phyloP scores from a whole-genome alignment of 2,113 vertebrate genomes.

The Trogon melanurus region DNA sequence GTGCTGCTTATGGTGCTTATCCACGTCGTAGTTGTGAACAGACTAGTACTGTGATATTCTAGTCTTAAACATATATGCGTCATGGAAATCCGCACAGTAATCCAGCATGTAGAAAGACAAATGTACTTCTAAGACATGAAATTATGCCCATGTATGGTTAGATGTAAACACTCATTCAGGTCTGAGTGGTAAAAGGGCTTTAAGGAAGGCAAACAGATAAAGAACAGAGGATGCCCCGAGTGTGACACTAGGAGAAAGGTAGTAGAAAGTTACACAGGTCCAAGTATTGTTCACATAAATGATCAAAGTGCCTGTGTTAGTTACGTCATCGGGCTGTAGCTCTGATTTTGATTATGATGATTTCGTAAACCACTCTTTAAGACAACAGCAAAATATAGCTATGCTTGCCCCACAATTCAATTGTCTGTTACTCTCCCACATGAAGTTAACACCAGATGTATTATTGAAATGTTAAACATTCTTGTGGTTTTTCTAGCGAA shows the following conservation, averaged over 20 bases:
- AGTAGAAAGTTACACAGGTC: not conserved
- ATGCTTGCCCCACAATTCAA: not conserved
- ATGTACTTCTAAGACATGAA: not conserved
- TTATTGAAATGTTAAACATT: not conserved
- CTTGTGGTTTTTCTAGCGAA: not conserved
- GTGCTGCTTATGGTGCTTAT: not conserved
- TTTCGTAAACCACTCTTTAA: not conserved
- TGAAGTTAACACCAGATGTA: not conserved
- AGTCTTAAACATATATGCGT: not conserved
- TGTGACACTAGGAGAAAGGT: not conserved
- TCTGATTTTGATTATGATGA: not conserved
- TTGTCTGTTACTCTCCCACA: not conserved
- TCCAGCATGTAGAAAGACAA: not conserved
- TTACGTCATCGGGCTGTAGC: not conserved
- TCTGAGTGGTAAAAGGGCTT: not conserved
- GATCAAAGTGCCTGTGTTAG: not conserved
- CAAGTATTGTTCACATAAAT: not conserved
- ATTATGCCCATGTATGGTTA: not conserved
- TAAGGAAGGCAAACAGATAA: not conserved
- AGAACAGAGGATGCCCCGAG: not conserved
- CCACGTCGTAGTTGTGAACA: not conserved
- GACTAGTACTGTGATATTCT: not conserved
- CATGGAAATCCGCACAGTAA: not conserved
- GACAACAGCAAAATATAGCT: not conserved
- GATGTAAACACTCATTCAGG: not conserved